Percentiles rank a stretch among this genome's conserved stretches.
Evolutionary conservation across 2,113 vertebrate species (phyloP).

Genomic region (Corvus cornix): DNA sequence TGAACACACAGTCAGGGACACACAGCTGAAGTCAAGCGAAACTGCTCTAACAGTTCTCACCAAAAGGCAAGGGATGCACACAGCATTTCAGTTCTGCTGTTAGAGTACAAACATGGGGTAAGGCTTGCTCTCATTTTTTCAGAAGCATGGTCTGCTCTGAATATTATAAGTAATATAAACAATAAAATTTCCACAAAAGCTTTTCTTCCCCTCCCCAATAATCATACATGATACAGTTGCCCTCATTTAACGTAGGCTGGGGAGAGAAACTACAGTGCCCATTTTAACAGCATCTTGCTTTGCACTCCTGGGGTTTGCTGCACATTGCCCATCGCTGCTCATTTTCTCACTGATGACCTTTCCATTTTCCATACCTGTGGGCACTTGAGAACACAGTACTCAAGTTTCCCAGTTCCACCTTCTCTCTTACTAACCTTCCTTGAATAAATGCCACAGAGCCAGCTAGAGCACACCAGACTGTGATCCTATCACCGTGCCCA

Average conservation of each 20-base stretch:
- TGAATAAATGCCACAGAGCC: neutral
- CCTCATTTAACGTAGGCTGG: neutral
- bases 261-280: neutral
- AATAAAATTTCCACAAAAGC: neutral
- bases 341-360: neutral
- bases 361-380: neutral
- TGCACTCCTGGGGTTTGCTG: neutral
- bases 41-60: neutral
- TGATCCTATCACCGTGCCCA: fast-evolving
- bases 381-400: neutral
- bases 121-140: neutral
- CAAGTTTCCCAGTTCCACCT: neutral
- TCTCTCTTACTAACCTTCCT: neutral
- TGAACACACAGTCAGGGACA: neutral
- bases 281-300: neutral
- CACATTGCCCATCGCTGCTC: fast-evolving
- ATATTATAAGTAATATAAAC: neutral
- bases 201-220: neutral
- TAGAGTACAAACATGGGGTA: neutral
- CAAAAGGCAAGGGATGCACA: neutral
- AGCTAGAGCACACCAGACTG: neutral
- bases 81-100: neutral
- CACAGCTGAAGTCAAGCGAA: neutral
- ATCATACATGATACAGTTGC: fast-evolving
- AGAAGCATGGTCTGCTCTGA: neutral